Evolutionary conservation across 2,113 vertebrate species (phyloP), one percentile per base, ranked within the genome.

Genomic region (Hippocampus guttulatus): DNA sequence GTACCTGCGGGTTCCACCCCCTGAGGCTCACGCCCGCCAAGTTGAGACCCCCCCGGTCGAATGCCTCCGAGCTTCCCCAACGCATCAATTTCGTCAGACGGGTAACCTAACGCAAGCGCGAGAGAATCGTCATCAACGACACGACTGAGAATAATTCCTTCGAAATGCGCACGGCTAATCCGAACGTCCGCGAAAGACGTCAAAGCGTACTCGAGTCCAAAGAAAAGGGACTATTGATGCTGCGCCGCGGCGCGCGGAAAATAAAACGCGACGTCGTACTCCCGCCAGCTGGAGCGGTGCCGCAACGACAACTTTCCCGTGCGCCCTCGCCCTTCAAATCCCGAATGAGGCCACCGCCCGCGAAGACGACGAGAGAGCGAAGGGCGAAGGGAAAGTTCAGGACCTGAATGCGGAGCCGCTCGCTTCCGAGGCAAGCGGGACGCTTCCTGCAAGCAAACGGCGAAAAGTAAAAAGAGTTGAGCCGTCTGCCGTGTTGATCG

Each of bases 391-490:
- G 5, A 8, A 6, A 20, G 49, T 15, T 18, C 16, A 0, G 64
- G 6, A 90, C 88, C 87, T 81, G 84, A 85, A 2, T 85, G 77
- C 3, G 23, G 8, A 74, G 71, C 63, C 0, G 63, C 5, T 49
- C 82, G 71, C 55, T 84, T 90, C 71, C 70, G 77, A 20, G 41
- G 54, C 3, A 0, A 9, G 1, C 27, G 9, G 3, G 38, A 20
- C 0, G 43, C 25, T 18, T 75, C 69, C 85, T 84, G 70, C 2
- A 73, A 20, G 41, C 9, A 38, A 6, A 38, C 33, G 6, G 51
- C 0, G 58, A 47, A 49, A 9, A 14, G 65, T 14, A 38, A 47
- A 45, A 52, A n/a, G 30, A 30, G 3, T 0, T 76, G 15, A 15
- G 5, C 7, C 20, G 1, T 11, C 1, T 0, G 33, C 20, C 21